These are phyloP conservation scores for Cheilosia grossa DNA, from an alignment of 2,888 invertebrate genomes.

Conservation along the genomic window DNA sequence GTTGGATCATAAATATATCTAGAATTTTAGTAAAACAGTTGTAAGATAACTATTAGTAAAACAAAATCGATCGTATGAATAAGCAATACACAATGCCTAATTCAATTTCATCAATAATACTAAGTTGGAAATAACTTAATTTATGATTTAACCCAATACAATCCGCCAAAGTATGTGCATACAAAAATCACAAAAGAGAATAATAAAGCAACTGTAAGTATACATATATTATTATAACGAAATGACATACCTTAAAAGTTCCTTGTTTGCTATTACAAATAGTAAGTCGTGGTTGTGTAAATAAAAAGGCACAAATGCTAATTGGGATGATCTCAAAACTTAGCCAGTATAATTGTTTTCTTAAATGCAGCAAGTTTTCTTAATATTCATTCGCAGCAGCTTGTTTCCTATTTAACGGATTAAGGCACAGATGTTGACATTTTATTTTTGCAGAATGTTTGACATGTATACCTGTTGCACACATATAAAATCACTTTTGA, in stretches of 20 bases:
- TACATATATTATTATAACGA: not conserved
- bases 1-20: too few species aligned
- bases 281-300: conserved; percentile 59
- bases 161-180: too few species aligned
- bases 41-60: too few species aligned
- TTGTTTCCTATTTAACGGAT: conserved; percentile 41
- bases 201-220: not conserved
- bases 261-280: conserved; percentile 57
- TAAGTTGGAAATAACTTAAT: too few species aligned
- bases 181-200: too few species aligned
- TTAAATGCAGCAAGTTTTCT: conserved; percentile 50
- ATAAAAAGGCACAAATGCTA: conserved; percentile 36
- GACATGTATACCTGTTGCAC: conserved; percentile 72
- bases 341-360: conserved; percentile 14
- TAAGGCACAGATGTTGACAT: conserved; percentile 59
- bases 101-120: too few species aligned
- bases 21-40: too few species aligned
- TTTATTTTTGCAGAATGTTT: conserved; percentile 57
- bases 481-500: conserved; percentile 58
- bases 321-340: conserved; percentile 22
- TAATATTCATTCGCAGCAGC: conserved; percentile 26
- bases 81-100: too few species aligned
- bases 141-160: too few species aligned
- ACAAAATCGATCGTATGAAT: too few species aligned
- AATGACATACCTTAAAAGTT: conserved; percentile 63